A percentile compares a stretch with the other conserved stretches of the same genome.
Conservation (phyloP, 2,797 vertebrate species). For the Tympanoctomys barrerae region DNA sequence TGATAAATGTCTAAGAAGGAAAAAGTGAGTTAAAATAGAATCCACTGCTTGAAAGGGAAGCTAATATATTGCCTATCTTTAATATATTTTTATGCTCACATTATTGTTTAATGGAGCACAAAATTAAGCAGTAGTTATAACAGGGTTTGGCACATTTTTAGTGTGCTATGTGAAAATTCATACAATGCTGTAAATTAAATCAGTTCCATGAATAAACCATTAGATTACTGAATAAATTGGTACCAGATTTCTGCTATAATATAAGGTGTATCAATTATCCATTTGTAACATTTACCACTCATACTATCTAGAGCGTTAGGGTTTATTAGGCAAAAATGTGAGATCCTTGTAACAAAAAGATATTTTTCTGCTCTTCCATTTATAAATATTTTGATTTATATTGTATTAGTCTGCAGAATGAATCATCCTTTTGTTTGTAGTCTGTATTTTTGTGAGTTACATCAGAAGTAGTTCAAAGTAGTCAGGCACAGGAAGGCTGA, state of each 20-base stretch:
- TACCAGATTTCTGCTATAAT: background rate
- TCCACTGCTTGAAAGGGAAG: background rate
- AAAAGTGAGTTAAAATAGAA: background rate
- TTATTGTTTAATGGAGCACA: slow-evolving; percentile 24
- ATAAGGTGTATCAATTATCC: slow-evolving; percentile 40
- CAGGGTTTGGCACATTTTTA: slow-evolving; percentile 18
- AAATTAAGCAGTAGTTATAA: slow-evolving; percentile 42
- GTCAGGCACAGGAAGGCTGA: background rate
- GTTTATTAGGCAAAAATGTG: background rate
- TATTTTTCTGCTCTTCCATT: slow-evolving; percentile 27
- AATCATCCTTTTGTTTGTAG: slow-evolving; percentile 19
- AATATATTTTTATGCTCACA: background rate
- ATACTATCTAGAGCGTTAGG: slow-evolving; percentile 16
- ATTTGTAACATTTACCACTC: slow-evolving; percentile 32
- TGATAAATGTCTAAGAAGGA: background rate
- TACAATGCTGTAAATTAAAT: slow-evolving; percentile 62
- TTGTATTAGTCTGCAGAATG: background rate
- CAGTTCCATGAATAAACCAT: slow-evolving; percentile 28
- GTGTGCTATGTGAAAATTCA: slow-evolving; percentile 40
- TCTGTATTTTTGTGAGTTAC: background rate
- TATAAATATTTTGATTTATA: background rate
- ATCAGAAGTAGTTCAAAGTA: background rate
- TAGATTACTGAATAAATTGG: slow-evolving; percentile 51
- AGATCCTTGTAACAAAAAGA: background rate
- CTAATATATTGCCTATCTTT: background rate